Base-by-base conservation (phyloP, 2,113 vertebrate species). In the Thalassoma bifasciatum region DNA sequence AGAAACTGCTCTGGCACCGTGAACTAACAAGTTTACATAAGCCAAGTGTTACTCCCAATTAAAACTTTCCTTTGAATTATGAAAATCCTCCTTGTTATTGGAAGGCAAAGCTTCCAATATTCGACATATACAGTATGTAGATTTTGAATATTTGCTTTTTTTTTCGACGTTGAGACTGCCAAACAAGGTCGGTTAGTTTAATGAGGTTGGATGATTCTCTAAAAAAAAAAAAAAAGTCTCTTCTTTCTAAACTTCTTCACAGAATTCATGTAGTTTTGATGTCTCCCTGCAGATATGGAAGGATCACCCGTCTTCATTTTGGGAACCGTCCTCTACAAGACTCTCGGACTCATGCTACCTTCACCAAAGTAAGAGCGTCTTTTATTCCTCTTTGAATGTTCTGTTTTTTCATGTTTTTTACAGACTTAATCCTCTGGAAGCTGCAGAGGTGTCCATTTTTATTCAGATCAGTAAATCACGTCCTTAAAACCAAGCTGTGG, bases 281-380 rank as follows among this genome's bases (percentile, higher is more conserved):
- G 26, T 38, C 49, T 30, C 37, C 46, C 78, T 79, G 66, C 86
- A 98, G 98, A 99, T 87, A 88, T 97, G 86, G 98, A 99, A 80
- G 96, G 97, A 88, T 98, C 98, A 6, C 96, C 96, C 0, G 97
- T 98, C 62, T 99, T 97, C 93, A 97, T 99, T 85, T 93, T 99
- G 88, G 98, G 98, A 93, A 98, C 97, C 11, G 96, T 99, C 66
- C 92, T 99, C n/a, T 99, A 99, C 91, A 99, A 99, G 95, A 99
- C 98, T 69, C 93, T 99, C 79, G 98, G 98, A 86, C 95, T 98
- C 58, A 99, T 99, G 95, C 93, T 99, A 74, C 97, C 98, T 54
- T 96, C 96, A 89, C 95, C 98, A 92, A 96, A 97, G 98, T 99
- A 96, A 96, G 96, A 26, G 59, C 44, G 26, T 24, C 37, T 53